Conservation (phyloP, 2,888 invertebrate genomes). For the Polia nebulosa region DNA sequence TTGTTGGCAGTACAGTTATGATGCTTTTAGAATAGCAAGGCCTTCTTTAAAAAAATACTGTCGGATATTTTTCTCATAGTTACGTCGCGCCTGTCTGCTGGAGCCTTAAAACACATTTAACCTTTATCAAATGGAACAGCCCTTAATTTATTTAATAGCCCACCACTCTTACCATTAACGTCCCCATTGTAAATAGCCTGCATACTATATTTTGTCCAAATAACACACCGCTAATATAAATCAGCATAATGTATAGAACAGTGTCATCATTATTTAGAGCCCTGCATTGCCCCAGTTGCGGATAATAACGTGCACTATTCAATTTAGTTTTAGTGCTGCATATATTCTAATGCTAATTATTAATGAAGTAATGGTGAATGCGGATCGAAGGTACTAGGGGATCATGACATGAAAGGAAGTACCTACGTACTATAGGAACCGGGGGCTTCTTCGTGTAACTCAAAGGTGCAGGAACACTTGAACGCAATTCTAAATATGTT, state of each 20-base stretch:
- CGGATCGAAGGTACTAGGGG: not conserved
- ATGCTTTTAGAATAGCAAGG: not conserved
- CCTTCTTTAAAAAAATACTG: not conserved
- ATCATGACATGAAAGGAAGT: not conserved
- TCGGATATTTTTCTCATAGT: not conserved
- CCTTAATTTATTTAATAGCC: not conserved
- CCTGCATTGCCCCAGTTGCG: constrained; percentile 55
- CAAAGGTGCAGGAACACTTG: no score
- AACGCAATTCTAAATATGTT: no score
- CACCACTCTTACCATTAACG: not conserved
- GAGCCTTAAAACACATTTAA: not conserved
- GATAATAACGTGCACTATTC: constrained; percentile 47
- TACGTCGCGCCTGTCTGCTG: not conserved
- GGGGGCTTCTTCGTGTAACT: no score
- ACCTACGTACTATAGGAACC: no score
- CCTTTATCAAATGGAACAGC: not conserved
- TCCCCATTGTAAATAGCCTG: constrained; percentile 5
- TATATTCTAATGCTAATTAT: constrained; percentile 42
- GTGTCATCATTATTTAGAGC: constrained; percentile 59
- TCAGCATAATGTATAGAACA: constrained; percentile 46
- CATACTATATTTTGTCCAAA: constrained; percentile 31
- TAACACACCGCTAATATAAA: constrained; percentile 48
- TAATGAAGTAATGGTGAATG: constrained; percentile 33
- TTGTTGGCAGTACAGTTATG: no score
- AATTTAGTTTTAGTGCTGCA: constrained; percentile 50